phyloP scores from a whole-genome alignment of 2,888 invertebrate genomes.

The Drosophila anomalata region DNA sequence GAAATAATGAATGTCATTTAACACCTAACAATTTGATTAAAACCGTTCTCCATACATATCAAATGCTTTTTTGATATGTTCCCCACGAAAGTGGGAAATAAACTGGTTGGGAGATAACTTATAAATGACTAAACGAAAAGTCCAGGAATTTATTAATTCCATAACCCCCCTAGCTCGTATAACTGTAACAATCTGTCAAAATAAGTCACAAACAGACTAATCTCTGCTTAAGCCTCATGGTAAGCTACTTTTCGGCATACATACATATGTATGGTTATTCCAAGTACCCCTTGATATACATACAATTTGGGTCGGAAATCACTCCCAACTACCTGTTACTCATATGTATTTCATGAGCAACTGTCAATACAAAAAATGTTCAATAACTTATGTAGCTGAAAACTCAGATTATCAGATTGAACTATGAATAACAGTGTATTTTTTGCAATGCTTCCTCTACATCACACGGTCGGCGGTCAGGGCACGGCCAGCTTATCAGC shows the following conservation, averaged over 20 bases:
- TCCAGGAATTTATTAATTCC: too few relatives aligned
- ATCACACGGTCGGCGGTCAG: slow-evolving; percentile 30
- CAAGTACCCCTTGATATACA: background rate
- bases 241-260: background rate
- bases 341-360: background rate
- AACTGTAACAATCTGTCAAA: too few relatives aligned
- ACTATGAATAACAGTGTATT: slow-evolving; percentile 54
- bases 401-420: background rate
- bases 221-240: background rate
- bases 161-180: too few relatives aligned
- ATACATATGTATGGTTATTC: background rate
- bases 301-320: background rate
- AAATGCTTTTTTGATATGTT: background rate
- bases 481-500: slow-evolving; percentile 49
- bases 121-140: too few relatives aligned
- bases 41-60: too few relatives aligned
- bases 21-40: background rate
- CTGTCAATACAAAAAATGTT: background rate
- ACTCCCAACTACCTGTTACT: background rate
- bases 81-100: too few relatives aligned
- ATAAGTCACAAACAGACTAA: too few relatives aligned
- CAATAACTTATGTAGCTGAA: background rate
- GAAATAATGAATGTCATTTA: background rate
- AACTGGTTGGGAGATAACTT: too few relatives aligned
- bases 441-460: slow-evolving; percentile 31